A percentile compares a stretch with the other conserved stretches of the same genome.
These are phyloP conservation scores for Sesamia inferens DNA, from an alignment of 2,888 invertebrate species.

Conservation along the genomic window DNA sequence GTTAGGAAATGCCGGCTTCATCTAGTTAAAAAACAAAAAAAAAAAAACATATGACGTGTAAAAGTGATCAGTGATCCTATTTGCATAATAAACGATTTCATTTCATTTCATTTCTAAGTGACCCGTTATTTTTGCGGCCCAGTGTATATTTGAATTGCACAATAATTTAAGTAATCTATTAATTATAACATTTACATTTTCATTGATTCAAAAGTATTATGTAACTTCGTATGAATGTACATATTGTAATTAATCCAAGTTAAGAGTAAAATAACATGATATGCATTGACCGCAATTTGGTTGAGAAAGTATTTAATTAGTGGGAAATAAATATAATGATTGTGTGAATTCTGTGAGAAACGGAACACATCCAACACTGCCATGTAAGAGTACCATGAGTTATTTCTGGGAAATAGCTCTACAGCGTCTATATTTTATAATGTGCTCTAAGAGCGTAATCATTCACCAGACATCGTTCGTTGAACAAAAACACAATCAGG, in stretches of 20 bases:
- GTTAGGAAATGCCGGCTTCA: too few relatives aligned
- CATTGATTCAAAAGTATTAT: background rate
- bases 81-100: too few relatives aligned
- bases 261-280: background rate
- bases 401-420: slow-evolving; percentile 40
- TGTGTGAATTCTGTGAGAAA: slow-evolving; percentile 40
- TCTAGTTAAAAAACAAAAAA: too few relatives aligned
- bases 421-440: background rate
- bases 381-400: slow-evolving; percentile 30
- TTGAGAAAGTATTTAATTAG: slow-evolving; percentile 42
- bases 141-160: background rate
- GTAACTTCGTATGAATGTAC: background rate
- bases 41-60: too few relatives aligned
- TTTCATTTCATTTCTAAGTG: too few relatives aligned
- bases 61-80: too few relatives aligned
- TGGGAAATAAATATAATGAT: slow-evolving; percentile 33
- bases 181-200: background rate
- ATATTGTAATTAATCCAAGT: background rate
- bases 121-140: too few relatives aligned
- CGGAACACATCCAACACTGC: slow-evolving; percentile 19
- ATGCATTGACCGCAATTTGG: slow-evolving; percentile 12
- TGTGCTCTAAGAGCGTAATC: slow-evolving; percentile 14
- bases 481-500: slow-evolving; percentile 45
- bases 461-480: slow-evolving; percentile 44
- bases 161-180: background rate